Conservation (phyloP, 2,888 invertebrate genomes). For the Scrobipalpa atriplicella region DNA sequence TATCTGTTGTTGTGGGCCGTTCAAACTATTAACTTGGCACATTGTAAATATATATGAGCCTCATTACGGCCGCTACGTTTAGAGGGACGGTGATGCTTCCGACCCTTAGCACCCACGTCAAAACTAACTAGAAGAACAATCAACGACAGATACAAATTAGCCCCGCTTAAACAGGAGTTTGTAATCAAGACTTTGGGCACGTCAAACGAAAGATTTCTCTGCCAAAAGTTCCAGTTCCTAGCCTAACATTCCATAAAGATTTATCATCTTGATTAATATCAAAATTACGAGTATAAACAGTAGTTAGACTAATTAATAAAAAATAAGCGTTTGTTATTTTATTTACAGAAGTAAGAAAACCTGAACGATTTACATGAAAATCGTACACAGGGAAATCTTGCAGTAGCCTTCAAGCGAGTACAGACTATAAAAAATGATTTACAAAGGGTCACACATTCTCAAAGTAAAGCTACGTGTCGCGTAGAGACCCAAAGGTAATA, state of each 20-base stretch:
- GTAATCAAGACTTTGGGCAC: not conserved
- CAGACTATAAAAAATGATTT: not conserved
- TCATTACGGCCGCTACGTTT: not conserved
- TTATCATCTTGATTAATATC: not conserved
- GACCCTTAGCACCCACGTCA: conserved; percentile 17
- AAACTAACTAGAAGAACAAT: conserved; percentile 19
- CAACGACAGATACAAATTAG: conserved; percentile 15
- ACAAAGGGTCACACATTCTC: not conserved
- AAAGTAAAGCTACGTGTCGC: conserved; percentile 15
- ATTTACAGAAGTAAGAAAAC: not conserved
- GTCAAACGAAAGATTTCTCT: not conserved
- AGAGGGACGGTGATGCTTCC: not conserved
- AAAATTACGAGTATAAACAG: not conserved
- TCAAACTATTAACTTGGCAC: conserved; percentile 7
- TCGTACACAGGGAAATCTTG: not conserved
- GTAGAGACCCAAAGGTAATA: conserved; percentile 8
- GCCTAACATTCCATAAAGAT: not conserved
- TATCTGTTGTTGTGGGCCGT: not conserved
- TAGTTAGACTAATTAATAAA: not conserved
- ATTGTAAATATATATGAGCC: conserved; percentile 11
- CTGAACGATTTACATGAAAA: not conserved
- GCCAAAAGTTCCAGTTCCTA: not conserved
- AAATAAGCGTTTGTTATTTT: not conserved
- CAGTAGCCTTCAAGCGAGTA: not conserved
- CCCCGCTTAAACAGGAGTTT: not conserved